These are phyloP conservation scores for Crematogaster levior DNA, from an alignment of 2,888 invertebrate species.

Conservation along the genomic window DNA sequence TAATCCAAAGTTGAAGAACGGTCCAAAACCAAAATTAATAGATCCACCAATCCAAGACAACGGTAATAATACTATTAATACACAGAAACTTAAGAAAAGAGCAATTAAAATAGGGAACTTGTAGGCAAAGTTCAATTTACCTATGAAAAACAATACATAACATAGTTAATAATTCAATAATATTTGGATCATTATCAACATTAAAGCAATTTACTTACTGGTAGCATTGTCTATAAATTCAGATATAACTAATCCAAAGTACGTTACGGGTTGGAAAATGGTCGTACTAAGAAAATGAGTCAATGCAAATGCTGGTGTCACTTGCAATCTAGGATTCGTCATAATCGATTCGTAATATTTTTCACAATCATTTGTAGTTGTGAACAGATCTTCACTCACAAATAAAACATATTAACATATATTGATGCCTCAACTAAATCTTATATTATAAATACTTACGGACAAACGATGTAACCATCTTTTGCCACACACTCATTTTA, in stretches of 20 bases:
- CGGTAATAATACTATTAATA: constrained; percentile 59
- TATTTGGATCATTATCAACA: not conserved
- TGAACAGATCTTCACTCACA: not conserved
- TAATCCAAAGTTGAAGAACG: constrained; percentile 71
- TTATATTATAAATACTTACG: constrained; percentile 62
- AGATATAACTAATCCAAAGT: constrained; percentile 71
- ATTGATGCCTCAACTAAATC: not conserved
- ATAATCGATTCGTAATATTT: constrained; percentile 78
- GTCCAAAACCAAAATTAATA: constrained; percentile 73
- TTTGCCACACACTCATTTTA: constrained; percentile 72
- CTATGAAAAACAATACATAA: constrained; percentile 64
- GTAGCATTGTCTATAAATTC: constrained; percentile 76
- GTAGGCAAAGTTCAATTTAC: constrained; percentile 47
- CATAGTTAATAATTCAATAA: not conserved
- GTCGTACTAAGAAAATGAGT: constrained; percentile 73
- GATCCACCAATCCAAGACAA: constrained; percentile 71
- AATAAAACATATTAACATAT: not conserved
- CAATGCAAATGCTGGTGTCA: constrained; percentile 80
- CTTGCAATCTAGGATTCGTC: constrained; percentile 76
- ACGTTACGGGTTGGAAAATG: constrained; percentile 72
- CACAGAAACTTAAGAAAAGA: constrained; percentile 61
- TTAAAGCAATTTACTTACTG: constrained; percentile 66
- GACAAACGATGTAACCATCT: constrained; percentile 51
- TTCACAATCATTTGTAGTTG: constrained; percentile 75
- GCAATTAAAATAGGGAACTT: constrained; percentile 46